Evolutionary conservation across 2,113 vertebrate species (phyloP).

Genomic region (Gadus macrocephalus): DNA sequence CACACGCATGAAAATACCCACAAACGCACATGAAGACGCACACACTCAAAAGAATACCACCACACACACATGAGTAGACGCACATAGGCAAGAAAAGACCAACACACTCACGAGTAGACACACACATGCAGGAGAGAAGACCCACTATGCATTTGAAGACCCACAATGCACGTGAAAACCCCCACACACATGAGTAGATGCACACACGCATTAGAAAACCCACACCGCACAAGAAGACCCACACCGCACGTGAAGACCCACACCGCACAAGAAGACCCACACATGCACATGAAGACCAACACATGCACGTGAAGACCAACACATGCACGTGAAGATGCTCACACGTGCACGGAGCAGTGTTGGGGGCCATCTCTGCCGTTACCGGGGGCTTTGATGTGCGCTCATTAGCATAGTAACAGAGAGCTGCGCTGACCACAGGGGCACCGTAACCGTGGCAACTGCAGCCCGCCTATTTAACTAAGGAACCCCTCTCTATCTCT

Average conservation of each 20-base stretch:
- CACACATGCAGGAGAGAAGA: background rate
- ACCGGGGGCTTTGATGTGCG: conserved; percentile 44
- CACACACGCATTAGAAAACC: no score
- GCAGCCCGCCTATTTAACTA: conserved; percentile 37
- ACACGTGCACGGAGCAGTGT: background rate
- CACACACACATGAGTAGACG: no score
- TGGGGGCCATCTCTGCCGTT: background rate
- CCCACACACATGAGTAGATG: no score
- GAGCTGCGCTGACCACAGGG: conserved; percentile 52
- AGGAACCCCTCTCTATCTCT: conserved; percentile 28
- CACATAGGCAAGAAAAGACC: no score
- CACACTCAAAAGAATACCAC: no score
- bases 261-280: background rate
- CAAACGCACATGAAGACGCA: background rate
- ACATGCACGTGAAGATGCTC: background rate
- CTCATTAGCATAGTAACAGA: conserved; percentile 65
- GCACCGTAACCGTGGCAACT: conserved; percentile 62
- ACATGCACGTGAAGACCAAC: background rate
- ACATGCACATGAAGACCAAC: background rate
- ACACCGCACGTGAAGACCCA: background rate
- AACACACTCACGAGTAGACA: background rate
- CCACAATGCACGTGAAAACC: no score
- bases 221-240: background rate
- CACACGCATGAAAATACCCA: background rate
- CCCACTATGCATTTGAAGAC: background rate